These are phyloP conservation scores for Drosophila atroscutellata DNA, from an alignment of 2,888 invertebrate genomes.

Conservation along the genomic window DNA sequence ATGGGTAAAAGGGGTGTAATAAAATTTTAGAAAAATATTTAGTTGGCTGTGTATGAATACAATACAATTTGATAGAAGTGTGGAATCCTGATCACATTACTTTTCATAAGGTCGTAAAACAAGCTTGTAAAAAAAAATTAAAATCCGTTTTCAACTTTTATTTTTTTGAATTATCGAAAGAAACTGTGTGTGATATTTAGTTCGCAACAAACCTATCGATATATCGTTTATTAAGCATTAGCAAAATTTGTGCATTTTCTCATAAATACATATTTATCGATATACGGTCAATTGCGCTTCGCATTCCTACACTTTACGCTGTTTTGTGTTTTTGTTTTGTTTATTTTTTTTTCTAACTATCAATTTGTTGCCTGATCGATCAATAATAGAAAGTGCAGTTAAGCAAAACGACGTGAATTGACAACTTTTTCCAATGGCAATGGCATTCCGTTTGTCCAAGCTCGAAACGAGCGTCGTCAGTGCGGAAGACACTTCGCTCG, in stretches of 20 bases:
- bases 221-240: neutral
- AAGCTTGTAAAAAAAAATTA: neutral
- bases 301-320: constrained; percentile 52
- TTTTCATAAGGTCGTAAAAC: no score
- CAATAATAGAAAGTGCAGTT: constrained; percentile 13
- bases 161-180: neutral
- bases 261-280: constrained; percentile 31
- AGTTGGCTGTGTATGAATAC: neutral
- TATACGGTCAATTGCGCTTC: constrained; percentile 51
- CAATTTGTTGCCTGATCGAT: constrained; percentile 8
- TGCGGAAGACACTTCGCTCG: constrained; percentile 66
- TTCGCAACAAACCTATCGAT: constrained; percentile 7
- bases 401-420: constrained; percentile 3
- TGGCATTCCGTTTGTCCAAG: constrained; percentile 78
- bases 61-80: neutral
- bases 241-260: neutral
- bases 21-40: neutral
- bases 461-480: constrained; percentile 60
- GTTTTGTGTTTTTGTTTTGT: constrained; percentile 62
- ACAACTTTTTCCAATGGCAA: constrained; percentile 46
- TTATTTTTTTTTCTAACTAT: constrained; percentile 52
- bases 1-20: neutral
- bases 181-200: constrained; percentile 7
- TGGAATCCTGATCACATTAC: no score
- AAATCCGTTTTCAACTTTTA: neutral